phyloP scores from a whole-genome alignment of 1,140 invertebrate genomes.

The Hormaphis cornu region DNA sequence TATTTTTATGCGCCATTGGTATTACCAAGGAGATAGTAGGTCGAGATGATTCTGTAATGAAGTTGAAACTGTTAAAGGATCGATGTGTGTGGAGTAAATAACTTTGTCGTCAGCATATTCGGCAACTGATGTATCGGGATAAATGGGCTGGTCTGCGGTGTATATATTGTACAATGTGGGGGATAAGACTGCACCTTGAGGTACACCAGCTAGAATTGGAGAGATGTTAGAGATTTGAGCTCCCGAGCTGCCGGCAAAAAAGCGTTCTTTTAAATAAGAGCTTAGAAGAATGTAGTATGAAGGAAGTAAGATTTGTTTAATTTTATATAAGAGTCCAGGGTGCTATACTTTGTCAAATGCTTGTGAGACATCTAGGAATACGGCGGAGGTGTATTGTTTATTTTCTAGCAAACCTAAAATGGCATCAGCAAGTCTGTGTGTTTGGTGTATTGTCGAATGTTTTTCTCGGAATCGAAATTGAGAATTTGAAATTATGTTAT shows the following conservation, averaged over 20 bases:
- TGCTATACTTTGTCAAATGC: too few relatives aligned
- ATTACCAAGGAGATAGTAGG: neutral
- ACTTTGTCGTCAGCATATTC: neutral
- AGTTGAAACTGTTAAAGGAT: neutral
- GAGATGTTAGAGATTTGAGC: neutral
- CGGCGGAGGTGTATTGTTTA: too few relatives aligned
- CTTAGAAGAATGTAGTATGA: neutral
- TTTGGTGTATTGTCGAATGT: constrained; percentile 40
- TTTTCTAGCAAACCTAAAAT: constrained; percentile 39
- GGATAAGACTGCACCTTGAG: neutral
- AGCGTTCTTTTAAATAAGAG: constrained; percentile 1
- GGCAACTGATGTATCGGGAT: neutral
- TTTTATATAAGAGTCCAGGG: constrained; percentile 33
- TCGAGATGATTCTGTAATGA: neutral
- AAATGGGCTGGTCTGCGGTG: neutral
- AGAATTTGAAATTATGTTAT: too few relatives aligned
- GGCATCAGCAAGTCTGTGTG: constrained; percentile 32
- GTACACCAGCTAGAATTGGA: neutral
- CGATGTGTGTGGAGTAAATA: neutral
- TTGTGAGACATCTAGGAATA: too few relatives aligned
- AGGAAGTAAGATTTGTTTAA: neutral
- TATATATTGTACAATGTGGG: neutral
- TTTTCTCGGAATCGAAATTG: constrained; percentile 41
- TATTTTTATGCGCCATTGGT: neutral
- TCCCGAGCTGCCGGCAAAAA: neutral